Conservation (phyloP, 2,113 vertebrate genomes). For the Chaenocephalus aceratus region DNA sequence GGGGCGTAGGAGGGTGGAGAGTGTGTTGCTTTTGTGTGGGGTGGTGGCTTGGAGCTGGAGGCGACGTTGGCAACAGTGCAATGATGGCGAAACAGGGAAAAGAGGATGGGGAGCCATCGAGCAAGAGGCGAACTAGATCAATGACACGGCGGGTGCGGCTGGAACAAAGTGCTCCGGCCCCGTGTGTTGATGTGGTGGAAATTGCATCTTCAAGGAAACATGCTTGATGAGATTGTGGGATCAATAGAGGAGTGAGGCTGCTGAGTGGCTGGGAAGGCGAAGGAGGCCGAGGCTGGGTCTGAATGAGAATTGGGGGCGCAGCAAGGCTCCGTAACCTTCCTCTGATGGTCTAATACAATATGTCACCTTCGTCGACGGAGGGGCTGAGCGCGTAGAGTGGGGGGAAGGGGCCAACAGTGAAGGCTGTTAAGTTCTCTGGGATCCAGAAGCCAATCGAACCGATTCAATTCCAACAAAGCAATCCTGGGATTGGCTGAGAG, state of each 20-base stretch:
- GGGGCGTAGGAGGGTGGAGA: slow-evolving; percentile 14
- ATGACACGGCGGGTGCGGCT: slow-evolving; percentile 63
- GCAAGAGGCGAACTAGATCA: slow-evolving; percentile 73
- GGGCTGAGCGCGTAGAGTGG: slow-evolving; percentile 25
- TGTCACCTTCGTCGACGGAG: slow-evolving; percentile 65
- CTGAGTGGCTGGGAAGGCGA: slow-evolving; percentile 35
- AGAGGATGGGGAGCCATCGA: slow-evolving; percentile 26
- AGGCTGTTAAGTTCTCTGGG: slow-evolving; percentile 54
- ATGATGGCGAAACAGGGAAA: slow-evolving; percentile 37
- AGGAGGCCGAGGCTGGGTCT: slow-evolving; percentile 47
- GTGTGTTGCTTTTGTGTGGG: slow-evolving; percentile 33
- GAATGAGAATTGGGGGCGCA: slow-evolving; percentile 72
- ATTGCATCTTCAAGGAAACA: slow-evolving; percentile 86
- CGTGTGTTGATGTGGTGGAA: slow-evolving; percentile 80
- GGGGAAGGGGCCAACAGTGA: slow-evolving; percentile 37
- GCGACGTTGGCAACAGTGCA: slow-evolving; percentile 41
- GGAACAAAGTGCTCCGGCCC: slow-evolving; percentile 78
- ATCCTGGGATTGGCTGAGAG: slow-evolving; percentile 43
- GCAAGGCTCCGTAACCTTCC: slow-evolving; percentile 57
- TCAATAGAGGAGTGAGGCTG: slow-evolving; percentile 77
- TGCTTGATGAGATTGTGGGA: slow-evolving; percentile 83
- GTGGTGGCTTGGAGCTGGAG: slow-evolving; percentile 16
- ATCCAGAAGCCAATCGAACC: slow-evolving; percentile 65
- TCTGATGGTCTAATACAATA: slow-evolving; percentile 72
- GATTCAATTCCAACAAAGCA: slow-evolving; percentile 60